phyloP scores from a whole-genome alignment of 1,140 invertebrate genomes.

The Bombus ignitus region DNA sequence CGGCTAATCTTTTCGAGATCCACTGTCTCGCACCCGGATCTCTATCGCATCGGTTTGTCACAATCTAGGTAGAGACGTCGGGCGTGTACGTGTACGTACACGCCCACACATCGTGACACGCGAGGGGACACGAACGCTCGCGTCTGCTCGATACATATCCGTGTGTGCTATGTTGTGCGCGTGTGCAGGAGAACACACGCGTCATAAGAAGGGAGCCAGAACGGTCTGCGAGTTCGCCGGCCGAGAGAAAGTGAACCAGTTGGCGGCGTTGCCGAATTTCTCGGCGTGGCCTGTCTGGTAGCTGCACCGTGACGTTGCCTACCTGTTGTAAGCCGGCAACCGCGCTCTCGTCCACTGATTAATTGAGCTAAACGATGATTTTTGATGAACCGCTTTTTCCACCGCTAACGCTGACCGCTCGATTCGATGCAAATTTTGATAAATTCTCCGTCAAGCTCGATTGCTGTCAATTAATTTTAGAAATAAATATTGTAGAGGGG shows the following conservation, averaged over 20 bases:
- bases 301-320: conserved; percentile 39
- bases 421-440: neutral
- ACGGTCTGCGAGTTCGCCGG: conserved; percentile 69
- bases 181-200: conserved; percentile 25
- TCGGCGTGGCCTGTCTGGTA: conserved; percentile 56
- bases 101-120: neutral
- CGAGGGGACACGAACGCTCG: neutral
- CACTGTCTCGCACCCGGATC: conserved; percentile 43
- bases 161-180: neutral
- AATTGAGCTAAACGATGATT: conserved; percentile 53
- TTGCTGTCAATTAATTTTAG: no score
- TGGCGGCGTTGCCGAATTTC: conserved; percentile 79
- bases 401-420: neutral
- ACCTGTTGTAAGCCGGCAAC: conserved; percentile 69
- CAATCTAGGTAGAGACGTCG: conserved; percentile 36
- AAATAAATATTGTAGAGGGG: no score
- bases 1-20: conserved; percentile 16
- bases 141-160: neutral
- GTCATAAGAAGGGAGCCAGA: conserved; percentile 59
- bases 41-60: conserved; percentile 39
- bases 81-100: neutral
- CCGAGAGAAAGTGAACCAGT: conserved; percentile 81
- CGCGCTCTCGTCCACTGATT: conserved; percentile 48
- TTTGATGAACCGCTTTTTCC: conserved; percentile 44
- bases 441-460: neutral